These are phyloP conservation scores for Coleophora flavipennella DNA, from an alignment of 2,888 invertebrate species.

Conservation along the genomic window DNA sequence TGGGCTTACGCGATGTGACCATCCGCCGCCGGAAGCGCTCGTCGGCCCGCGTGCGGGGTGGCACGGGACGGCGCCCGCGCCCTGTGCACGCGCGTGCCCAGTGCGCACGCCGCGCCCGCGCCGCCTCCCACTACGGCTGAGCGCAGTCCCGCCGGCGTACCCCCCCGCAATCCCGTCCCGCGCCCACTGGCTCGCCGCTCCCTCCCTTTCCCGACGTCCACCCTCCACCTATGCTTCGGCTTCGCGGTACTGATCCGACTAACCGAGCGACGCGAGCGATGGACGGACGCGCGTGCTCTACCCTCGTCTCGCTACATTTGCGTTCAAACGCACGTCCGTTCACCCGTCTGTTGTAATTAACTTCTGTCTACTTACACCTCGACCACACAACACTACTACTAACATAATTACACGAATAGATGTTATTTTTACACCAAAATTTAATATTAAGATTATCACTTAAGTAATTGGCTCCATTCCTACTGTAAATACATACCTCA, in stretches of 20 bases:
- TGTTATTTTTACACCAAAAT: conserved; percentile 72
- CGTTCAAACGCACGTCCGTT: conserved; percentile 57
- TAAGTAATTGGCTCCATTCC: conserved; percentile 44
- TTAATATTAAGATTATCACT: conserved; percentile 31
- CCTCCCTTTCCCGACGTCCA: conserved; percentile 16
- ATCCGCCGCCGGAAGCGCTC: conserved; percentile 71
- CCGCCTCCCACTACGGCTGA: conserved; percentile 55
- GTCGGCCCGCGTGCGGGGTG: conserved; percentile 50
- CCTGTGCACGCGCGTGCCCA: conserved; percentile 38
- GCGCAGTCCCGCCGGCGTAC: conserved; percentile 49
- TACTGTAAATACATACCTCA: conserved; percentile 17
- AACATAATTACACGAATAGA: conserved; percentile 64
- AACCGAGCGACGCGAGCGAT: conserved; percentile 55
- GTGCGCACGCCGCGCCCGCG: conserved; percentile 55
- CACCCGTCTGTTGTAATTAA: conserved; percentile 40
- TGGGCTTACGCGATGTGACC: conserved; percentile 82
- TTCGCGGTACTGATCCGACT: conserved; percentile 60
- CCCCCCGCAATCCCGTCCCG: neutral
- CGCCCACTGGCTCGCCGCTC: neutral
- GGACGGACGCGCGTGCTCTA: conserved; percentile 58
- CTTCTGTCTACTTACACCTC: conserved; percentile 46
- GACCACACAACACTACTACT: conserved; percentile 64
- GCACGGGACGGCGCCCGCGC: conserved; percentile 58
- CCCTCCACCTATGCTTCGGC: conserved; percentile 53
- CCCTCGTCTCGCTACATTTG: conserved; percentile 16